These are phyloP conservation scores for Phoeniculus purpureus DNA, from an alignment of 2,797 vertebrate genomes.

Conservation along the genomic window DNA sequence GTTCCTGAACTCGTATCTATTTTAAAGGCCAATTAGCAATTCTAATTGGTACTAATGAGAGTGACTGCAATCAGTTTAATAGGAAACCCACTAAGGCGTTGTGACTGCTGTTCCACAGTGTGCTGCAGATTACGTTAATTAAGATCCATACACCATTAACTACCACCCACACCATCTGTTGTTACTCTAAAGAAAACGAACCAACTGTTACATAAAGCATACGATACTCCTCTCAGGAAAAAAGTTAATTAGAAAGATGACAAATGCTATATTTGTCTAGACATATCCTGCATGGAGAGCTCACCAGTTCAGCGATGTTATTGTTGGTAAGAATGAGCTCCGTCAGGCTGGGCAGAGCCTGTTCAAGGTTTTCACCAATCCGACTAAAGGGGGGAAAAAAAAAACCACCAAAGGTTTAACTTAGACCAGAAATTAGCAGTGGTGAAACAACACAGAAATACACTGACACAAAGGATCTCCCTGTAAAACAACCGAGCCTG, in stretches of 20 bases:
- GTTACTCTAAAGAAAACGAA: neutral
- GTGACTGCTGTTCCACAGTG: neutral
- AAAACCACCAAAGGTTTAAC: accelerated
- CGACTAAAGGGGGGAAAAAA: slow-evolving; percentile 79
- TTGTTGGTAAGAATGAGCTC: slow-evolving; percentile 96
- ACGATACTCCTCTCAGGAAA: neutral
- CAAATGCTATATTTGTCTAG: neutral
- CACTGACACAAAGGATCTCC: accelerated
- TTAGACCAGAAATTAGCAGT: neutral
- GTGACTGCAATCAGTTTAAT: neutral
- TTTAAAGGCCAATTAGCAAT: neutral
- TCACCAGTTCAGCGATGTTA: slow-evolving; percentile 95
- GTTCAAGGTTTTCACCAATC: slow-evolving; percentile 92
- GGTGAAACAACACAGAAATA: neutral
- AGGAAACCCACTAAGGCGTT: neutral
- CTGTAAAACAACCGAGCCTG: neutral
- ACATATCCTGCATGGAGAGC: neutral
- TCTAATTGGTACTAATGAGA: neutral
- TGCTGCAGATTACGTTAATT: neutral
- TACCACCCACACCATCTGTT: neutral
- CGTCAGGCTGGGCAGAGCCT: slow-evolving; percentile 85
- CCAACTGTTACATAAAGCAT: neutral
- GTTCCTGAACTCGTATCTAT: neutral
- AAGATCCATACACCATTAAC: neutral
- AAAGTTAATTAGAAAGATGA: neutral